These are phyloP conservation scores for Antechinus flavipes DNA, from an alignment of 2,113 vertebrate species.

Conservation along the genomic window DNA sequence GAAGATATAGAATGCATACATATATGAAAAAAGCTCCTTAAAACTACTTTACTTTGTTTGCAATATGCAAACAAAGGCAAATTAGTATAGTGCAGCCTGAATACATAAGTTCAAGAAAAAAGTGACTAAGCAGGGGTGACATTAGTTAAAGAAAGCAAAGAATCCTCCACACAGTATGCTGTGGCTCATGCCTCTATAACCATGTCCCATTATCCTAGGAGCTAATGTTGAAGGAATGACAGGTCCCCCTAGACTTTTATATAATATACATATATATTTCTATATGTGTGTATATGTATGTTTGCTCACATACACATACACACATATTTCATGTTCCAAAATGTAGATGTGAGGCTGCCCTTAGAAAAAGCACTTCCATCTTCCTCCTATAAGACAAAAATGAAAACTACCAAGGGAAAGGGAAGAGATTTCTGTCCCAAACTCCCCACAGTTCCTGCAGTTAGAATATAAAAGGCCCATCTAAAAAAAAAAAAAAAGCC, in stretches of 20 bases:
- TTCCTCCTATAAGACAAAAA: constrained; percentile 43
- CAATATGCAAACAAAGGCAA: constrained; percentile 72
- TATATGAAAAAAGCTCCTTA: background rate
- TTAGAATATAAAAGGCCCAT: constrained; percentile 9
- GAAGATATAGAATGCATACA: constrained; percentile 61
- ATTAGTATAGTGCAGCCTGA: constrained; percentile 63
- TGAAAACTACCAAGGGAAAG: constrained; percentile 8
- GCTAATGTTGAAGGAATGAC: constrained; percentile 25
- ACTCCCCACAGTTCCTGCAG: background rate
- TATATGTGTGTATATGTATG: no score
- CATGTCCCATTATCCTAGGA: background rate
- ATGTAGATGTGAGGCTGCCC: constrained; percentile 59
- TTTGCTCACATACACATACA: background rate
- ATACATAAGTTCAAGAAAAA: constrained; percentile 28
- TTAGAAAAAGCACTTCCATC: constrained; percentile 47
- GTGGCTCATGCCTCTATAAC: constrained; percentile 32
- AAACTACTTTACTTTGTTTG: constrained; percentile 62
- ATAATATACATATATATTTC: no score
- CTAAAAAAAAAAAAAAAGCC: background rate
- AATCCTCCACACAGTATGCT: constrained; percentile 48
- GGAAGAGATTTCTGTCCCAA: background rate
- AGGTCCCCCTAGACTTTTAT: constrained; percentile 41
- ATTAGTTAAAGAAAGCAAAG: constrained; percentile 52
- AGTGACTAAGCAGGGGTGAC: constrained; percentile 32
- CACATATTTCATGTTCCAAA: constrained; percentile 65